These are phyloP conservation scores for Scolopax mira DNA, from an alignment of 2,113 vertebrate species.

Conservation along the genomic window DNA sequence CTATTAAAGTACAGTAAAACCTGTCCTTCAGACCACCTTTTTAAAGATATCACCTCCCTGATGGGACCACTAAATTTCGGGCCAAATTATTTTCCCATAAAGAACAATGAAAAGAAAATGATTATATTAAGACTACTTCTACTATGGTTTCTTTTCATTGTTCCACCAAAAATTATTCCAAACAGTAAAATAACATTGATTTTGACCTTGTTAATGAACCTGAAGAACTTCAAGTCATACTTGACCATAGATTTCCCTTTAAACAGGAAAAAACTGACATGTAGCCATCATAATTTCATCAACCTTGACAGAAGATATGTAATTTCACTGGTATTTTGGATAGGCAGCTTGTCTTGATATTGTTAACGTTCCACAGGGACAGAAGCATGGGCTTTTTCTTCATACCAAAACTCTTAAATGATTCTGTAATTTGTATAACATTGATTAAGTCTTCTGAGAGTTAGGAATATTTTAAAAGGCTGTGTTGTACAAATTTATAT, in stretches of 20 bases:
- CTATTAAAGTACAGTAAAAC: slow-evolving; percentile 90
- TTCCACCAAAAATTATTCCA: slow-evolving; percentile 83
- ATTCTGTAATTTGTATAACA: slow-evolving; percentile 66
- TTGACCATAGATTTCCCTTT: slow-evolving; percentile 68
- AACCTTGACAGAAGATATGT: slow-evolving; percentile 20
- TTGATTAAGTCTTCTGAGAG: slow-evolving; percentile 57
- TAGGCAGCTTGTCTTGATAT: slow-evolving; percentile 59
- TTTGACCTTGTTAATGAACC: slow-evolving; percentile 87
- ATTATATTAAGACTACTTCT: slow-evolving; percentile 87
- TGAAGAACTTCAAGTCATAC: slow-evolving; percentile 76
- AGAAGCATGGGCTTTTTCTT: slow-evolving; percentile 59
- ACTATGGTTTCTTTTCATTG: slow-evolving; percentile 85
- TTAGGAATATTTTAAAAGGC: slow-evolving; percentile 58
- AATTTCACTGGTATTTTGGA: slow-evolving; percentile 55
- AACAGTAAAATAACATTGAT: slow-evolving; percentile 89
- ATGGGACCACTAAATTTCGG: slow-evolving; percentile 89
- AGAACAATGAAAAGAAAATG: slow-evolving; percentile 89
- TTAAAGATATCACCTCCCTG: slow-evolving; percentile 87
- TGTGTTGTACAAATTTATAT: slow-evolving; percentile 62
- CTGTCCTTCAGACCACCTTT: slow-evolving; percentile 89
- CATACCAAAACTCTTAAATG: slow-evolving; percentile 60
- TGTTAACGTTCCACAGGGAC: slow-evolving; percentile 56
- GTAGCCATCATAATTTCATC: slow-evolving; percentile 21
- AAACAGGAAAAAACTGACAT: slow-evolving; percentile 28
- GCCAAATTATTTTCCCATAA: slow-evolving; percentile 89